phyloP scores from a whole-genome alignment of 2,797 vertebrate genomes.

The Microctenopoma stevenorrisi region DNA sequence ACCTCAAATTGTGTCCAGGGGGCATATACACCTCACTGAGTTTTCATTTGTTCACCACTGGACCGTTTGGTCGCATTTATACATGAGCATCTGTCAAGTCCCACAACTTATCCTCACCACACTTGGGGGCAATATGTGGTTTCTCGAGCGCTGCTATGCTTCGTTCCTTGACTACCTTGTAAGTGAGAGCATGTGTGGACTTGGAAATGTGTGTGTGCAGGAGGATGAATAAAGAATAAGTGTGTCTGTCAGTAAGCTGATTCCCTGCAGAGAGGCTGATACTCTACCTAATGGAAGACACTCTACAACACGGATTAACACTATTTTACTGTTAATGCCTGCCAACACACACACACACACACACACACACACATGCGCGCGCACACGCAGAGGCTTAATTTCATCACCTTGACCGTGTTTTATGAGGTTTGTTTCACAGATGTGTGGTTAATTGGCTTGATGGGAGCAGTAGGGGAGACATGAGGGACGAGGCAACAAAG shows the following conservation, averaged over 20 bases:
- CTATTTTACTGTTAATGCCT: conserved; percentile 70
- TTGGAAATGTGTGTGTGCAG: conserved; percentile 31
- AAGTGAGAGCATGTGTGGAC: conserved; percentile 10
- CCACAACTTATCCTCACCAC: conserved; percentile 54
- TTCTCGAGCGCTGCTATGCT: conserved; percentile 36
- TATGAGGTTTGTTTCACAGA: conserved; percentile 75
- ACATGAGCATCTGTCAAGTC: conserved; percentile 63
- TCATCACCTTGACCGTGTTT: conserved; percentile 75
- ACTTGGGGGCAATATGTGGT: conserved; percentile 53
- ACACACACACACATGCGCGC: background rate
- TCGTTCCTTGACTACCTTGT: conserved; percentile 21
- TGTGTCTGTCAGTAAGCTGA: conserved; percentile 71
- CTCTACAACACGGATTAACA: conserved; percentile 74
- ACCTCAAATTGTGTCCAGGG: conserved; percentile 48
- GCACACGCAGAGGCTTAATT: conserved; percentile 56
- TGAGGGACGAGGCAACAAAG: conserved; percentile 40
- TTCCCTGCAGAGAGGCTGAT: conserved; percentile 73
- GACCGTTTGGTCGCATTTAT: conserved; percentile 61
- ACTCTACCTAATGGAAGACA: conserved; percentile 73
- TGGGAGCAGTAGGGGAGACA: conserved; percentile 56
- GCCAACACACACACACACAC: conserved; percentile 27
- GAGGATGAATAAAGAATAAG: conserved; percentile 66
- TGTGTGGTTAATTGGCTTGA: conserved; percentile 77
- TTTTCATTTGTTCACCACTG: conserved; percentile 66
- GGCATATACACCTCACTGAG: conserved; percentile 50